Percentiles rank a stretch among this genome's conserved stretches.
Evolutionary conservation across 2,888 invertebrate species (phyloP).

Genomic region (Adelognathus sp.): DNA sequence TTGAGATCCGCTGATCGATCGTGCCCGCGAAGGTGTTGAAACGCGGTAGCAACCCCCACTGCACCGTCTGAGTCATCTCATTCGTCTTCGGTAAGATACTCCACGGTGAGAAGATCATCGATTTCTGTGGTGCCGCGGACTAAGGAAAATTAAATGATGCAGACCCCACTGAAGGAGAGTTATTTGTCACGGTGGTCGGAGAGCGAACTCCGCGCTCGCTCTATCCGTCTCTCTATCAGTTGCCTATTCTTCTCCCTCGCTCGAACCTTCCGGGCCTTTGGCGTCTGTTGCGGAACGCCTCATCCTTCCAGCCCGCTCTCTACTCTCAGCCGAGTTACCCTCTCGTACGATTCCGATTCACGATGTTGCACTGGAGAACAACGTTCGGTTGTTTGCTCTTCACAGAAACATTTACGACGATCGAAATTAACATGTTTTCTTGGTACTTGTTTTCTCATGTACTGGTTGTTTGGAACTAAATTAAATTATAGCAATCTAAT

Average conservation of each 20-base stretch:
- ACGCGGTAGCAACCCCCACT: constrained; percentile 59
- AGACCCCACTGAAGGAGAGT: constrained; percentile 78
- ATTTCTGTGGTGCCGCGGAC: constrained; percentile 74
- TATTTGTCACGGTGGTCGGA: constrained; percentile 78
- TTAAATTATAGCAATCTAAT: no score
- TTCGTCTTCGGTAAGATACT: constrained; percentile 79
- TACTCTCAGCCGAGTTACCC: constrained; percentile 12
- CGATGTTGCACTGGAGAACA: neutral
- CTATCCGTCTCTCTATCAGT: constrained; percentile 49
- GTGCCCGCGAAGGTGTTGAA: constrained; percentile 73
- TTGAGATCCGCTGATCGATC: constrained; percentile 77
- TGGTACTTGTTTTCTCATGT: constrained; percentile 12
- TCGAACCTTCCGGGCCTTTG: constrained; percentile 44
- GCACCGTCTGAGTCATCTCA: constrained; percentile 77
- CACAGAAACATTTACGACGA: no score
- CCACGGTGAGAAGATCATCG: constrained; percentile 78
- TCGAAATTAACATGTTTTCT: no score
- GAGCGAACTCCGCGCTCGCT: constrained; percentile 60
- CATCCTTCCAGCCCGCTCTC: neutral
- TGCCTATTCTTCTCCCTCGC: constrained; percentile 42
- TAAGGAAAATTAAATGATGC: constrained; percentile 81
- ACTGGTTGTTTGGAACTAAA: no score
- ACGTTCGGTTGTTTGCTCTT: neutral
- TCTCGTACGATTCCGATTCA: constrained; percentile 27
- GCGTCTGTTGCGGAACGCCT: constrained; percentile 35